Evolutionary conservation across 2,888 invertebrate species (phyloP).

Genomic region (Epiblema foenella): DNA sequence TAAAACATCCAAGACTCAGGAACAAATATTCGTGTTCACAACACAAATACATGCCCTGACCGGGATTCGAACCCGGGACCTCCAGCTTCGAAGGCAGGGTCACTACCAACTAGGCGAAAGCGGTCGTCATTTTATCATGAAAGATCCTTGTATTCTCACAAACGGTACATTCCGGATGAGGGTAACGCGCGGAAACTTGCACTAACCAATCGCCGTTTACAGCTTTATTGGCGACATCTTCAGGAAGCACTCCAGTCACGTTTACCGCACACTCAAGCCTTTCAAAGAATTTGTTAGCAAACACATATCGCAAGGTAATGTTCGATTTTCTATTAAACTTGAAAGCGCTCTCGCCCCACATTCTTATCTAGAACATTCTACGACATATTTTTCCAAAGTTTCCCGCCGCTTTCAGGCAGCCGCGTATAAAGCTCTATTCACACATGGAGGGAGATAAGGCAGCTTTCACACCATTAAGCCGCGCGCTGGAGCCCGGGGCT

Average conservation of each 20-base stretch:
- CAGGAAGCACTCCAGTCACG: constrained; percentile 37
- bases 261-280: constrained; percentile 53
- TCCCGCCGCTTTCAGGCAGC: constrained; percentile 84
- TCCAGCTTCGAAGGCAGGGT: too few species aligned
- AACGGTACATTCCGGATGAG: constrained; percentile 13
- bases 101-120: too few species aligned
- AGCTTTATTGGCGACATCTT: constrained; percentile 34
- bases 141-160: background rate
- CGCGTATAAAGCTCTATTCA: constrained; percentile 85
- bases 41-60: too few species aligned
- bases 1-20: too few species aligned
- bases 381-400: constrained; percentile 85
- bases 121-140: too few species aligned
- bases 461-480: constrained; percentile 85
- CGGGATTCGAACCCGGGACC: too few species aligned
- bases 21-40: too few species aligned
- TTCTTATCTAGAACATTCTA: constrained; percentile 84
- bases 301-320: constrained; percentile 84
- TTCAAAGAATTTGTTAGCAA: constrained; percentile 81
- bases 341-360: constrained; percentile 83
- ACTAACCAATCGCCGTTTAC: constrained; percentile 40
- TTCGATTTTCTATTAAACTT: constrained; percentile 86
- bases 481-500: constrained; percentile 84
- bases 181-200: constrained; percentile 34
- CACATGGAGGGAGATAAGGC: constrained; percentile 85